Base-by-base conservation (phyloP, 2,888 invertebrate species). In the Phyllotreta striolata region DNA sequence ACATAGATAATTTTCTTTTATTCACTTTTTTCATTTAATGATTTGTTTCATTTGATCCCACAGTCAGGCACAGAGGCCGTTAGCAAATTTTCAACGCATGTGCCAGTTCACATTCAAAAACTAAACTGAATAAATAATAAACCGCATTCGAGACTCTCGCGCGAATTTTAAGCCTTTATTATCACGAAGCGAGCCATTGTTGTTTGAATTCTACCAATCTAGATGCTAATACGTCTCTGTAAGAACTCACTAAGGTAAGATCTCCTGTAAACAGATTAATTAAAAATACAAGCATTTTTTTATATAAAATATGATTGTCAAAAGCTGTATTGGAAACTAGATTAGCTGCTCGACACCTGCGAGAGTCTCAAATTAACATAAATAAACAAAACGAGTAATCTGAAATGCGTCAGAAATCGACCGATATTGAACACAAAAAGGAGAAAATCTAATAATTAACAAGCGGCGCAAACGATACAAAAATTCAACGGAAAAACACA, bases 31-130 rank as follows among this genome's bases (percentile, higher is more conserved):
- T 24, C 24, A 24, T 24, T 24, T 75, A 80, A 70, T 81, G 81
- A 81, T 81, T 82, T 81, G 80, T 80, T 81, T 76, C 77, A 79
- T 78, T 82, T 82, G 82, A 82, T 82, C 82, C 82, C 82, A 81
- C 81, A 78, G 79, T 81, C 78, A 79, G 81, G 82, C 81, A 79
- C 80, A 70, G 72, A 70, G 73, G 77, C 80, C 81, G 80, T 76
- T 78, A 78, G 73, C 77, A 56, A 58, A 41, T 67, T 74, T 73
- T 75, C 72, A 73, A 73, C 73, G 75, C 76, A 76, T 79, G 78
- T 80, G 81, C 81, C 81, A 81, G 77, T 80, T 79, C 80, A 79
- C 79, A 77, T 79, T 76, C 76, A 71, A 70, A 73, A 72, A 24
- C 24, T 24, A 24, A 24, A 24, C 24, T 24, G 24, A 24, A 70